phyloP scores from a whole-genome alignment of 1,140 invertebrate genomes.

The Teleogryllus occipitalis region DNA sequence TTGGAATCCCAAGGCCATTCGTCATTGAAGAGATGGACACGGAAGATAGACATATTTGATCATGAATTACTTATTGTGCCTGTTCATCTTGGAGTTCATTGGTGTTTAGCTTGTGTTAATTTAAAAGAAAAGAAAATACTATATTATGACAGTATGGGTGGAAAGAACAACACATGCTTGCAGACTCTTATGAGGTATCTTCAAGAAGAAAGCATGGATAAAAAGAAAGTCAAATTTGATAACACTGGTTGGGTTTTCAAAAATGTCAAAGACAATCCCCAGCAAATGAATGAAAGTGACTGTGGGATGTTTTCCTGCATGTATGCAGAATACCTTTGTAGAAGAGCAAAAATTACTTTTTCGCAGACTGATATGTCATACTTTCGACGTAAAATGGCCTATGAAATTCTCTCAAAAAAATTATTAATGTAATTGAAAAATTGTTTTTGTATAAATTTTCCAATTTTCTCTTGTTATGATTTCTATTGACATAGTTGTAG shows the following conservation, averaged over 20 bases:
- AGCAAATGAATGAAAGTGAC: slow-evolving; percentile 94
- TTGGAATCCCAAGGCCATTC: slow-evolving; percentile 62
- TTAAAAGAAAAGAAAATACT: slow-evolving; percentile 64
- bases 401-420: slow-evolving; percentile 64
- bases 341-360: slow-evolving; percentile 69
- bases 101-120: slow-evolving; percentile 91
- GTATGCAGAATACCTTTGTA: slow-evolving; percentile 85
- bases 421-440: not conserved
- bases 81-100: slow-evolving; percentile 90
- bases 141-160: slow-evolving; percentile 93
- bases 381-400: slow-evolving; percentile 83
- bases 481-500: too few species aligned
- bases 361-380: slow-evolving; percentile 88
- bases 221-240: slow-evolving; percentile 67
- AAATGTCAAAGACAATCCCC: slow-evolving; percentile 72
- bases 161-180: slow-evolving; percentile 64
- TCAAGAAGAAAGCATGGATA: slow-evolving; percentile 75
- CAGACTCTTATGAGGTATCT: slow-evolving; percentile 64
- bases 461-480: too few species aligned
- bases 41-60: slow-evolving; percentile 77
- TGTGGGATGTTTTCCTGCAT: slow-evolving; percentile 97
- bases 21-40: slow-evolving; percentile 77
- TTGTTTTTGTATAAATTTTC: too few species aligned
- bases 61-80: slow-evolving; percentile 80
- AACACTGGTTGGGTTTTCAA: slow-evolving; percentile 59